Conservation (phyloP, 2,888 invertebrate genomes). For the Galeopsomyia nigrocyanea region DNA sequence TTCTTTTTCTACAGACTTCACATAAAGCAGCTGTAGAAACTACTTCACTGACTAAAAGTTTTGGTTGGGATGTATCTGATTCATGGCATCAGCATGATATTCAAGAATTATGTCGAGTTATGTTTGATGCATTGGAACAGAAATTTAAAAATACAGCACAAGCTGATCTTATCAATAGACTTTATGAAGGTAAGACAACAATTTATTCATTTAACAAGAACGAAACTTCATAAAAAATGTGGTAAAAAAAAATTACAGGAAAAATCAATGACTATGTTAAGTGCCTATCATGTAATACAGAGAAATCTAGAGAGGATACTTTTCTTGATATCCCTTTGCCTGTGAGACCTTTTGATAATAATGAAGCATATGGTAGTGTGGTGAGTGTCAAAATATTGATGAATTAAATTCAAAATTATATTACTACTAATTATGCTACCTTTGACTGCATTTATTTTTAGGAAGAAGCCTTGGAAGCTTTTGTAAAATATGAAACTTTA, state of each 20-base stretch:
- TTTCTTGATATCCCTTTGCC: conserved; percentile 90
- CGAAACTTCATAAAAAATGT: neutral
- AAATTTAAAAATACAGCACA: conserved; percentile 87
- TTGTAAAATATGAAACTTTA: conserved; percentile 86
- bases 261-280: conserved; percentile 91
- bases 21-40: conserved; percentile 85
- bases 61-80: conserved; percentile 91
- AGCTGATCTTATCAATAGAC: conserved; percentile 83
- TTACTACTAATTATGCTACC: conserved; percentile 1
- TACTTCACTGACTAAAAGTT: conserved; percentile 87
- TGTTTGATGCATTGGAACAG: conserved; percentile 90
- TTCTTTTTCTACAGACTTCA: conserved; percentile 75
- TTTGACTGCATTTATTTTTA: conserved; percentile 57
- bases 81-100: conserved; percentile 95
- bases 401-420: conserved; percentile 5
- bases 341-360: conserved; percentile 85
- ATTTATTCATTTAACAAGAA: conserved; percentile 3
- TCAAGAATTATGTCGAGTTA: conserved; percentile 89
- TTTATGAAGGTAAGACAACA: conserved; percentile 75
- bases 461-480: conserved; percentile 87
- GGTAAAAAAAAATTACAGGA: conserved; percentile 64
- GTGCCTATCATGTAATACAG: conserved; percentile 86
- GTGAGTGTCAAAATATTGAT: conserved; percentile 66
- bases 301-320: conserved; percentile 85
- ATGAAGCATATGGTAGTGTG: conserved; percentile 82